These are phyloP conservation scores for Notarius quadriscutis DNA, from an alignment of 2,113 vertebrate genomes.

Conservation along the genomic window DNA sequence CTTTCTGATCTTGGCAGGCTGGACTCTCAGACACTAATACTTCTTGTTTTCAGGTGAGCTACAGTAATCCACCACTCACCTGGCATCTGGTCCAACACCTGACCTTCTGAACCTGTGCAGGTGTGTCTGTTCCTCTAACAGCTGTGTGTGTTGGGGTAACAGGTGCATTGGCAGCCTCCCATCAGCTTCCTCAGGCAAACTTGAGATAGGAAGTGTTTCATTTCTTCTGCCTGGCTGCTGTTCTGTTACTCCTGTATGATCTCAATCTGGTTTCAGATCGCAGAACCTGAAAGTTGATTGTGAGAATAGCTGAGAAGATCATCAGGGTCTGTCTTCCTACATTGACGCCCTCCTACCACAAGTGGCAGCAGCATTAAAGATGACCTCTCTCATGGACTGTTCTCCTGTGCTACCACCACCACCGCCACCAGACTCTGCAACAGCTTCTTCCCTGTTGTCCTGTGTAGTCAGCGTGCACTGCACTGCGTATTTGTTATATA, in stretches of 20 bases:
- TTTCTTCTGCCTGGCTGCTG: slow-evolving; percentile 8
- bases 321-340: neutral
- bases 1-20: slow-evolving; percentile 41
- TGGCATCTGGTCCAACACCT: slow-evolving; percentile 44
- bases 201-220: slow-evolving; percentile 18
- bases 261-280: neutral
- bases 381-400: neutral
- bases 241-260: neutral
- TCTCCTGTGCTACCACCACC: neutral
- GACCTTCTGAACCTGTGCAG: slow-evolving; percentile 39
- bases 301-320: neutral
- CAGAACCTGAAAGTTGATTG: neutral
- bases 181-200: neutral
- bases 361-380: neutral
- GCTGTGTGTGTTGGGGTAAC: slow-evolving; percentile 20
- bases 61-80: slow-evolving; percentile 33
- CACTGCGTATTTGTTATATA: neutral
- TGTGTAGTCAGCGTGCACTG: neutral
- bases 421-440: neutral
- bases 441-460: neutral
- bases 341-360: neutral
- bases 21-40: slow-evolving; percentile 35
- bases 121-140: slow-evolving; percentile 31
- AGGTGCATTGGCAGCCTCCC: slow-evolving; percentile 29
- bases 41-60: slow-evolving; percentile 18